Evolutionary conservation across 2,113 vertebrate species (phyloP), one percentile per base, ranked within the genome.

Genomic region (Abramis brama): DNA sequence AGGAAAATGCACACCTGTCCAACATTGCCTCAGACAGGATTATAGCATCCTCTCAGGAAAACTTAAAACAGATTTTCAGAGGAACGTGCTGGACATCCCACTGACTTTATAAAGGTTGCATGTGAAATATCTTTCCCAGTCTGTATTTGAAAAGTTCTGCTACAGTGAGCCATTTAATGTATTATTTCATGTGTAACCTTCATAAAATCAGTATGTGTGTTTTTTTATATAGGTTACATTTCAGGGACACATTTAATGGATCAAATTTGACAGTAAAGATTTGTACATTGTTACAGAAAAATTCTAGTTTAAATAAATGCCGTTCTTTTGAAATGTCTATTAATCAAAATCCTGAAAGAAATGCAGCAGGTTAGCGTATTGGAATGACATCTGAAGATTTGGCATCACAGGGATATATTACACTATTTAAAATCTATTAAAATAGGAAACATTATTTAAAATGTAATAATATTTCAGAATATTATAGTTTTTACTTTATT

Each of bases 1-100:
- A 66, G 25, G 25, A 82, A 80, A 70, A 52, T 82, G 45, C 47
- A 50, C n/a, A 21, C 2, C 36, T 50, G 2, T 66, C 36, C 39
- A 45, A 36, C 60, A 68, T 82, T 82, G 62, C 45, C 21, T 70
- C 27, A 66, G 45, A 68, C 27, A 82, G 79, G 45, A 68, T 82
- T 82, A 70, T 17, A 82, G 27, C 62, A 82, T 68, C 62, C 79
- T 80, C 79, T 47, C 79, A 64, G n/a, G 59, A 47, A 39, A 80
- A 64, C n/a, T 45, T 80, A 21, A 80, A 80, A 27, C 79, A 64
- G 39, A 64, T 80, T 64, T 80, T 47, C 59, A 21, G 59, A 80
- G 43, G 62, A 68, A 68, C 1, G 43, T 52, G 45, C 45, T 33
- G 43, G 60, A 81, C 43, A 27, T 66, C 39, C n/a, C 15, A 47